Conservation (phyloP, 2,113 vertebrate genomes). For the Semicossyphus pulcher region DNA sequence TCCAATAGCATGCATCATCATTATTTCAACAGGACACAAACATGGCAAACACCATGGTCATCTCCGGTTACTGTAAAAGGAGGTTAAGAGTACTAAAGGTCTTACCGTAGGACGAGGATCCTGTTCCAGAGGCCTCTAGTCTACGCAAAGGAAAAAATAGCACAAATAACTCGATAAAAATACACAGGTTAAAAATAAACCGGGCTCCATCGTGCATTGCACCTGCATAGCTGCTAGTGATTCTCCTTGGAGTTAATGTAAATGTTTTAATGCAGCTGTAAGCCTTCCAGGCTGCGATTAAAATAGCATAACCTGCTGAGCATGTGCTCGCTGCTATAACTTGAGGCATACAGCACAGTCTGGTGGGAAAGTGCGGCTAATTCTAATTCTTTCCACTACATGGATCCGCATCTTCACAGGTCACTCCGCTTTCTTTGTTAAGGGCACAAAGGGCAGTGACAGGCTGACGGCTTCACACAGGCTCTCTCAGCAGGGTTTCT, state of each 20-base stretch:
- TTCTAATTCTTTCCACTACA: slow-evolving; percentile 50
- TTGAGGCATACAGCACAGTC: slow-evolving; percentile 19
- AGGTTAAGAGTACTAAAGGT: slow-evolving; percentile 20
- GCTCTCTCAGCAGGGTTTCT: slow-evolving; percentile 1
- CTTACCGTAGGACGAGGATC: slow-evolving; percentile 46
- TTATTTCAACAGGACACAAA: slow-evolving; percentile 13
- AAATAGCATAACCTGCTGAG: slow-evolving; percentile 31
- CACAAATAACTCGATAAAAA: slow-evolving; percentile 71
- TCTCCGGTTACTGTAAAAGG: slow-evolving; percentile 7
- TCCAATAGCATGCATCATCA: neutral
- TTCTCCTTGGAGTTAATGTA: slow-evolving; percentile 35
- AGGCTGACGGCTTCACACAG: slow-evolving; percentile 30
- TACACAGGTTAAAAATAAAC: slow-evolving; percentile 71
- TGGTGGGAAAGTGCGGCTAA: slow-evolving; percentile 49
- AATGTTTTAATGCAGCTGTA: slow-evolving; percentile 45
- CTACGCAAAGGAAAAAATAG: slow-evolving; percentile 66
- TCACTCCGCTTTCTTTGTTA: slow-evolving; percentile 34
- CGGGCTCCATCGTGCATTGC: slow-evolving; percentile 1
- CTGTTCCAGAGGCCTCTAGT: slow-evolving; percentile 28
- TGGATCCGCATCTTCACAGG: slow-evolving; percentile 29
- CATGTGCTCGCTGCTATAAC: slow-evolving; percentile 21
- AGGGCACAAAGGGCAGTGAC: slow-evolving; percentile 33
- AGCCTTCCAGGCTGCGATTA: neutral
- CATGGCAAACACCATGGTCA: neutral
- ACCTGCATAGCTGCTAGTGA: slow-evolving; percentile 30